These are phyloP conservation scores for Pseudorectes ferrugineus DNA, from an alignment of 2,113 vertebrate genomes.

Conservation along the genomic window DNA sequence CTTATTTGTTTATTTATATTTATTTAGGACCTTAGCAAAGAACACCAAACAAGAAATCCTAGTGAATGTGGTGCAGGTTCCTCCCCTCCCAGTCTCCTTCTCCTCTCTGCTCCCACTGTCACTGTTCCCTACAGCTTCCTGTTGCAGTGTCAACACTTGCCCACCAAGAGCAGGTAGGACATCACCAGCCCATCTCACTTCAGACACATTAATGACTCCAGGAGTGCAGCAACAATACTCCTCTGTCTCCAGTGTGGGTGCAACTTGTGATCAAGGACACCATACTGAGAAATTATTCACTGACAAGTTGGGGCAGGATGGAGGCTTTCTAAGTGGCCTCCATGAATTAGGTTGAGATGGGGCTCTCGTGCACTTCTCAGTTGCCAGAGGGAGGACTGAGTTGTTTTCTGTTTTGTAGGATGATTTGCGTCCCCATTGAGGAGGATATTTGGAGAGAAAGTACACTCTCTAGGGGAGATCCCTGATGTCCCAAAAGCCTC, in stretches of 20 bases:
- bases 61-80: not conserved
- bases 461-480: not conserved
- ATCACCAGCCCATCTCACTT: not conserved
- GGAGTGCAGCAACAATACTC: not conserved
- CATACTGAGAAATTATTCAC: not conserved
- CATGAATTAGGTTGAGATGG: not conserved
- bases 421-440: not conserved
- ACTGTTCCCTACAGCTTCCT: not conserved
- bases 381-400: not conserved
- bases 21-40: not conserved
- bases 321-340: not conserved
- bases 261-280: not conserved
- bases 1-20: not conserved
- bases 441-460: not conserved
- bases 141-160: not conserved
- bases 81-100: not conserved
- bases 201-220: not conserved
- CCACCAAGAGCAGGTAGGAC: not conserved
- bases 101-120: not conserved
- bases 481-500: not conserved
- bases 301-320: not conserved
- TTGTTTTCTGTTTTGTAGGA: not conserved
- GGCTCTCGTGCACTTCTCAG: not conserved
- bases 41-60: not conserved
- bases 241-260: not conserved